Evolutionary conservation across 2,888 invertebrate genomes (phyloP), one percentile per base, ranked within the genome.

Genomic region (Heliothis peltigera): DNA sequence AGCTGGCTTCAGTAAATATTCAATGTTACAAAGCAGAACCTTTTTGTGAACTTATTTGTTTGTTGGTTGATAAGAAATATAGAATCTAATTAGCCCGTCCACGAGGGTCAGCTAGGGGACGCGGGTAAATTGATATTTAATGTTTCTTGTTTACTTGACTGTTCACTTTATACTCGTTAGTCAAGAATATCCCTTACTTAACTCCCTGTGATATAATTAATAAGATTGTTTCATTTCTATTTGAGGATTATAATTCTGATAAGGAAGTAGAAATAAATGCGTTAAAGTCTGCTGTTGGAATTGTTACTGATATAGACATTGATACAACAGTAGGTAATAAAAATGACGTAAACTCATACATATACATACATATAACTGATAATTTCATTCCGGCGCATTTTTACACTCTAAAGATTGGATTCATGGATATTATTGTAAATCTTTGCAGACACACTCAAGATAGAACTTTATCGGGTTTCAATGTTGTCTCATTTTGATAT

Each of bases 391-490:
- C 21, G 28, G 21, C 18, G 15, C 28, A 35, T 39, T 44, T 25
- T 48, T 18, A 12, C 15, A 63, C 17, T 35, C n/a, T 6, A 5
- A 39, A n/a, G n/a, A n/a, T n/a, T n/a, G n/a, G 42, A 42, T 42
- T 8, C 6, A 17, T 6, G 8, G 17, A 22, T 8, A 17, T 46
- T 8, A 15, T 17, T 17, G 39, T 60, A 42, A 61, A 48, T 63
- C 43, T 21, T 44, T 48, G 48, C 63, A 39, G 32, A 39, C 0
- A 43, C 10, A 63, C 18, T 48, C 12, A 12, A 53, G 21, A 49
- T 19, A 35, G 4, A 67, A 32, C 64, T 71, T 44, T 54, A 54
- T 70, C 48, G 44, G 64, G 49, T 71, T 64, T 67, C 21, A 10
- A 42, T 28, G 21, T 28, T 19, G 28, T 28, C 43, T 70, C 21